phyloP scores from a whole-genome alignment of 2,797 vertebrate genomes.

The Periophthalmus magnuspinnatus region DNA sequence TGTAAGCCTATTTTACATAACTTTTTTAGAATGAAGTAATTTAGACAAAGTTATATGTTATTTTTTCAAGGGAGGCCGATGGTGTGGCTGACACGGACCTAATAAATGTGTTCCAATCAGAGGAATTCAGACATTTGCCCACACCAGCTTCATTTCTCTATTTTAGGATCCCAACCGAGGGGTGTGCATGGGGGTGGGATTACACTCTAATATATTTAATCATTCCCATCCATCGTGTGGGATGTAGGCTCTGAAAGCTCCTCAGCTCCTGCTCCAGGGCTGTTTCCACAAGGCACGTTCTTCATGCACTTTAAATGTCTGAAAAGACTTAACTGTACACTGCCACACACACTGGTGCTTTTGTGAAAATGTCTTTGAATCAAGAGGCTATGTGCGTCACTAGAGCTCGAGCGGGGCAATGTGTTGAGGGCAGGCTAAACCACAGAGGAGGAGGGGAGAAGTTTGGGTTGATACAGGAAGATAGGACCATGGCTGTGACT shows the following conservation, averaged over 20 bases:
- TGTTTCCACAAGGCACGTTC: conserved; percentile 59
- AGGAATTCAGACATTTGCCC: conserved; percentile 70
- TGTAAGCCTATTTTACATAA: too few relatives aligned
- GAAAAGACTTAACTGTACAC: conserved; percentile 33
- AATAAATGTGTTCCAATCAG: conserved; percentile 73
- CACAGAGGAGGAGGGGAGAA: conserved; percentile 22
- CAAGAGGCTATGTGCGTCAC: conserved; percentile 48
- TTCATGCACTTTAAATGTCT: conserved; percentile 47
- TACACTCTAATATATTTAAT: conserved; percentile 77
- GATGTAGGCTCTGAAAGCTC: conserved; percentile 31
- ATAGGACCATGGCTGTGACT: conserved; percentile 60
- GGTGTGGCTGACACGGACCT: conserved; percentile 67
- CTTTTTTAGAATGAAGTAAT: too few relatives aligned
- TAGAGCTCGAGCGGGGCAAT: conserved; percentile 27
- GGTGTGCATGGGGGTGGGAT: conserved; percentile 62
- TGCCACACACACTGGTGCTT: conserved; percentile 30
- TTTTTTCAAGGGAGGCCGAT: conserved; percentile 46
- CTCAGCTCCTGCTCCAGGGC: conserved; percentile 29
- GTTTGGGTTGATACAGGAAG: conserved; percentile 36
- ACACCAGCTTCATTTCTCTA: conserved; percentile 57
- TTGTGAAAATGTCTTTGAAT: conserved; percentile 47
- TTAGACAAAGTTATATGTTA: too few relatives aligned
- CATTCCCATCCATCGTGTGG: conserved; percentile 76
- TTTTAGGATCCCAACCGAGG: conserved; percentile 65
- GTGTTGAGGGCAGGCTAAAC: conserved; percentile 34